Evolutionary conservation across 2,113 vertebrate species (phyloP).

Genomic region (Reinhardtius hippoglossoides): DNA sequence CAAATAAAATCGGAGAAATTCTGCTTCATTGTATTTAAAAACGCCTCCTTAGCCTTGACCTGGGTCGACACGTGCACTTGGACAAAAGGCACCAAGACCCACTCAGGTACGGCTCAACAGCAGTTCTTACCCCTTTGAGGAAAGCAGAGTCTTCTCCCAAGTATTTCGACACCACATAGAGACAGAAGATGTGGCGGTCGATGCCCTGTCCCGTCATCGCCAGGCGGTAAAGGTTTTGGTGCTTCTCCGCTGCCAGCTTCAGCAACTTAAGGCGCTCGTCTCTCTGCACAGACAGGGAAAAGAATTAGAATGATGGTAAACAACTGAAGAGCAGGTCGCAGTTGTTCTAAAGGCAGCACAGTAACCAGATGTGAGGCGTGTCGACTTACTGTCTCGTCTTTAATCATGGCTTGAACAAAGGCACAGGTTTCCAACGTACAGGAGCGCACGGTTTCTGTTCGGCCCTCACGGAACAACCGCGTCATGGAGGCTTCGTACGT

Average conservation of each 20-base stretch:
- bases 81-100: neutral
- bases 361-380: neutral
- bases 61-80: no score
- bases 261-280: slow-evolving; percentile 86
- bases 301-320: neutral
- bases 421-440: slow-evolving; percentile 88
- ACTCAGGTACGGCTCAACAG: neutral
- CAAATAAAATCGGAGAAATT: no score
- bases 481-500: slow-evolving; percentile 99
- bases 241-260: slow-evolving; percentile 85
- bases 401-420: slow-evolving; percentile 90
- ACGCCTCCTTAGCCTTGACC: neutral
- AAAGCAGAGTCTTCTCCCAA: slow-evolving; percentile 93
- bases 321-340: neutral
- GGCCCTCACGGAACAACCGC: slow-evolving; percentile 94
- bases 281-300: slow-evolving; percentile 67
- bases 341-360: neutral
- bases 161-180: slow-evolving; percentile 97
- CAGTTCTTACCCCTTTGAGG: slow-evolving; percentile 89
- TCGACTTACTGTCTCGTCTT: slow-evolving; percentile 85
- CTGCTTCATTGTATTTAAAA: no score
- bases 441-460: slow-evolving; percentile 96
- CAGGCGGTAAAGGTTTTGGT: slow-evolving; percentile 90
- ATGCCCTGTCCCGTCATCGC: slow-evolving; percentile 95
- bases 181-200: slow-evolving; percentile 97